These are phyloP conservation scores for Clivina fossor DNA, from an alignment of 2,888 invertebrate genomes.

Conservation along the genomic window DNA sequence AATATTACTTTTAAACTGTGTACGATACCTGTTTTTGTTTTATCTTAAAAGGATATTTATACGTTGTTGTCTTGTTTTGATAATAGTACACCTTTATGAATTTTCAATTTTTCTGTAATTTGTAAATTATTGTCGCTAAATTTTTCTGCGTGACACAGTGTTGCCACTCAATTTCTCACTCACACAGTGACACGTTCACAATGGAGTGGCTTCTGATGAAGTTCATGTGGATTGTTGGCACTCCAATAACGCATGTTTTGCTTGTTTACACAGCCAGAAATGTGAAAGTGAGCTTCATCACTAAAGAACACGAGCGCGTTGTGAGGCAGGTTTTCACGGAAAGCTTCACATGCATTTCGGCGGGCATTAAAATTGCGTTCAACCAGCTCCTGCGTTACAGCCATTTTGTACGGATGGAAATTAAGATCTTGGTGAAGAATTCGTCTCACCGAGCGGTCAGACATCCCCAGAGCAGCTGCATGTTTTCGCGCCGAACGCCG, in stretches of 20 bases:
- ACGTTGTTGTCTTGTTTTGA: no score
- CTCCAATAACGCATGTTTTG: conserved; percentile 34
- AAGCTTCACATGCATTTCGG: conserved; percentile 37
- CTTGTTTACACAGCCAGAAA: conserved; percentile 23
- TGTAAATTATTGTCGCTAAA: no score
- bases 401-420: conserved; percentile 42
- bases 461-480: conserved; percentile 40
- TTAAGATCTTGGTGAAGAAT: conserved; percentile 40
- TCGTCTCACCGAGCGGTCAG: conserved; percentile 37
- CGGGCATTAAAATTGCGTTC: conserved; percentile 38
- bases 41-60: no score
- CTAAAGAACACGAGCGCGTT: conserved; percentile 34
- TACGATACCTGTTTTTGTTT: no score
- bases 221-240: conserved; percentile 36
- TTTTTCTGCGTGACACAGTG: no score
- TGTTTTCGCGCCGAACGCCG: conserved; percentile 40
- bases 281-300: conserved; percentile 40
- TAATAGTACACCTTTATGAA: no score
- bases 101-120: no score
- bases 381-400: conserved; percentile 26
- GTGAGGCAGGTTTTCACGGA: conserved; percentile 37
- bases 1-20: no score
- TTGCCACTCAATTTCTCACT: no score
- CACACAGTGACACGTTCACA: conserved; percentile 40
- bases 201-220: conserved; percentile 41